Percentiles rank a stretch among this genome's conserved stretches.
Conservation (phyloP, 2,888 invertebrate genomes). For the Pediacus dermestoides region DNA sequence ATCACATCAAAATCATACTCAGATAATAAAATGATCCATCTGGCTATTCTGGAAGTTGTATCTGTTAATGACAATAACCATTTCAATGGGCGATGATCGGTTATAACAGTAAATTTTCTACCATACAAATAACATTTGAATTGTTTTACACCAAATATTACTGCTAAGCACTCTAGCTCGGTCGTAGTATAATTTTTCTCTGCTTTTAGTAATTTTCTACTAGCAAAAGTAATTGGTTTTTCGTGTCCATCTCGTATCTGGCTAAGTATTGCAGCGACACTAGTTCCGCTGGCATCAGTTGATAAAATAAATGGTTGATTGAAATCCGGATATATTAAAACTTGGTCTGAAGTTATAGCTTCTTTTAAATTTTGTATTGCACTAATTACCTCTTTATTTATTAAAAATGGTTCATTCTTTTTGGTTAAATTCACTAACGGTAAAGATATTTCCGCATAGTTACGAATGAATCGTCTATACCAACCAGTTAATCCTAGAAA, state of each 20-base stretch:
- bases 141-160: conserved; percentile 9
- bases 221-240: conserved; percentile 18
- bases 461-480: conserved; percentile 19
- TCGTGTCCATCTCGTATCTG: conserved; percentile 17
- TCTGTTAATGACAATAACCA: conserved; percentile 12
- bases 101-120: too few relatives aligned
- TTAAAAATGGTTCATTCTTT: conserved; percentile 17
- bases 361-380: conserved; percentile 14
- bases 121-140: conserved; percentile 10
- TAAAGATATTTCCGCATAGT: conserved; percentile 10
- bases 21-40: conserved; percentile 8
- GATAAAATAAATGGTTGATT: conserved; percentile 17
- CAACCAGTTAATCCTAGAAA: conserved; percentile 19
- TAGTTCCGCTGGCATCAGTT: conserved; percentile 17
- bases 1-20: conserved; percentile 9
- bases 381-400: conserved; percentile 12
- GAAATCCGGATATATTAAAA: conserved; percentile 19
- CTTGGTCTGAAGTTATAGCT: conserved; percentile 12
- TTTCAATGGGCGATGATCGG: conserved; percentile 10
- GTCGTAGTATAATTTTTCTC: conserved; percentile 11
- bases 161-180: conserved; percentile 12
- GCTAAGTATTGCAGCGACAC: conserved; percentile 18
- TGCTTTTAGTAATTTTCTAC: conserved; percentile 14
- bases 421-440: conserved; percentile 16
- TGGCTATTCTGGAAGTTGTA: conserved; percentile 10